phyloP scores from a whole-genome alignment of 2,113 vertebrate species.

The Poeciliopsis retropinna region DNA sequence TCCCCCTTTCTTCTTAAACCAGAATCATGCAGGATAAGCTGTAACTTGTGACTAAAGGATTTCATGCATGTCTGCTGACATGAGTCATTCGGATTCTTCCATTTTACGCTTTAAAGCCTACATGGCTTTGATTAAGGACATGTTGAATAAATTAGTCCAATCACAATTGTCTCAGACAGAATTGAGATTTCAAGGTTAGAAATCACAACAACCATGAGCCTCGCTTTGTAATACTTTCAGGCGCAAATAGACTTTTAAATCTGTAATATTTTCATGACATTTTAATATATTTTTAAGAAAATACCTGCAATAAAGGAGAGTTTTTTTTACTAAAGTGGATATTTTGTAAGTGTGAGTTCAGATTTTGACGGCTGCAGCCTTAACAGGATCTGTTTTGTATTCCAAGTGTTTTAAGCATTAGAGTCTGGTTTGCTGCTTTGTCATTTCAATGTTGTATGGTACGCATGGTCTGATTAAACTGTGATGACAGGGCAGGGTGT shows the following conservation, averaged over 20 bases:
- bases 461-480: slow-evolving; percentile 66
- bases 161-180: not conserved
- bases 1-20: not conserved
- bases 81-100: not conserved
- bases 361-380: not conserved
- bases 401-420: slow-evolving; percentile 28
- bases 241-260: not conserved
- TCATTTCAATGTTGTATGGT: slow-evolving; percentile 14
- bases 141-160: not conserved
- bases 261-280: no score
- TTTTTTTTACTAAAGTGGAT: not conserved
- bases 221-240: not conserved
- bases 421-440: slow-evolving; percentile 14
- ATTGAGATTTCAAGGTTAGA: not conserved
- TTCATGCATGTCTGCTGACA: slow-evolving; percentile 3
- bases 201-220: not conserved
- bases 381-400: not conserved
- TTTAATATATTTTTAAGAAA: no score
- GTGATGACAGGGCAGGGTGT: slow-evolving; percentile 66
- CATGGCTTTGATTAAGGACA: not conserved
- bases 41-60: slow-evolving; percentile 8
- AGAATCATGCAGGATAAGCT: not conserved
- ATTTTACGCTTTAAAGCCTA: not conserved
- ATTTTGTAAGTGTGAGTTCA: not conserved
- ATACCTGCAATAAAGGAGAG: not conserved